Conservation (phyloP, 2,888 invertebrate species). For the Eubasilissa splendida region DNA sequence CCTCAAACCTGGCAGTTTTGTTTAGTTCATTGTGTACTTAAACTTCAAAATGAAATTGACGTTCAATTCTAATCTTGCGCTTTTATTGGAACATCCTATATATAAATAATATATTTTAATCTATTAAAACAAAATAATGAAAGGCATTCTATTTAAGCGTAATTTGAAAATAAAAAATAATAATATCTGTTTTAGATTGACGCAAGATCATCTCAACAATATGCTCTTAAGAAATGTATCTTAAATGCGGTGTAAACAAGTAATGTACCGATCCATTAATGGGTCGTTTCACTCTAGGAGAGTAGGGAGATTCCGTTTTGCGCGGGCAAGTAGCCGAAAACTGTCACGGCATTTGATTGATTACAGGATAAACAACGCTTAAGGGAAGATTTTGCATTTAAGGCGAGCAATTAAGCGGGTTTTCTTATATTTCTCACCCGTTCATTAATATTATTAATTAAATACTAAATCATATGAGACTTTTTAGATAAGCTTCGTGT, state of each 20-base stretch:
- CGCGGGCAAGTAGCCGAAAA: constrained; percentile 18
- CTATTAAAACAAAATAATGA: no score
- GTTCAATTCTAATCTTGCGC: no score
- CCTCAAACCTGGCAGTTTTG: no score
- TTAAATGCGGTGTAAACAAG: constrained; percentile 5
- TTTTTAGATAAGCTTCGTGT: neutral
- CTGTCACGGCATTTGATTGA: constrained; percentile 14
- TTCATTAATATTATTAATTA: constrained; percentile 15
- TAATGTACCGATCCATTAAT: neutral
- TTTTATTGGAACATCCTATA: no score
- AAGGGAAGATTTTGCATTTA: constrained; percentile 2
- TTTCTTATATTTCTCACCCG: neutral
- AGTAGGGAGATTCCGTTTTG: neutral
- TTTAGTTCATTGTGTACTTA: no score
- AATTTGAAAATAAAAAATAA: no score
- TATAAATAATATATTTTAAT: no score
- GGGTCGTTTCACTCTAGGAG: neutral
- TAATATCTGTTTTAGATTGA: no score
- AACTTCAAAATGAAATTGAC: no score
- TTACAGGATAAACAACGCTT: constrained; percentile 5
- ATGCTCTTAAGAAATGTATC: no score
- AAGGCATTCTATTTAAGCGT: no score
- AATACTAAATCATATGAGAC: constrained; percentile 8
- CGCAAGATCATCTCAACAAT: no score
- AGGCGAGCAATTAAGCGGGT: constrained; percentile 7